Evolutionary conservation across 2,888 invertebrate species (phyloP).

Genomic region (Mimachlamys varia): DNA sequence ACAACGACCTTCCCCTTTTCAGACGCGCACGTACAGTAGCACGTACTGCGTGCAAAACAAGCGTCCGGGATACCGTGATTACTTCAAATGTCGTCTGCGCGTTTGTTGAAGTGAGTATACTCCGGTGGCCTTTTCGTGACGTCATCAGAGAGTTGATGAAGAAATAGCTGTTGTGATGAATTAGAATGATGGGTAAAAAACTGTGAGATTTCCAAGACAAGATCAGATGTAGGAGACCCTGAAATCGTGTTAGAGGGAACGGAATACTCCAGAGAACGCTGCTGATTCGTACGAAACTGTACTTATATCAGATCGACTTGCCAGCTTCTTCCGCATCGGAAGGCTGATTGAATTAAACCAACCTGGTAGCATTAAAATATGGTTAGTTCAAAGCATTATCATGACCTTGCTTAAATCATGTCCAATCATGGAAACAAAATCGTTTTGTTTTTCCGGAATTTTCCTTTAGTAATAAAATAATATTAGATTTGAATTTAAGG

Average conservation of each 20-base stretch:
- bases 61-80: background rate
- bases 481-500: slow-evolving; percentile 28
- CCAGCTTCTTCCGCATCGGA: background rate
- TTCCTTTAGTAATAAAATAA: background rate
- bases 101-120: slow-evolving; percentile 30
- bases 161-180: background rate
- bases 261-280: background rate
- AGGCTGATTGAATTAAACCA: background rate
- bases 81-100: background rate
- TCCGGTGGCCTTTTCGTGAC: slow-evolving; percentile 24
- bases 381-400: slow-evolving; percentile 13
- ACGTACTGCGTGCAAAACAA: background rate
- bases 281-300: slow-evolving; percentile 18
- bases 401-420: background rate
- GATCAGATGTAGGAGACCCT: background rate
- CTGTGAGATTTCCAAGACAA: background rate
- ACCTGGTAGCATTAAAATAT: background rate
- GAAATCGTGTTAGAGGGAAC: background rate
- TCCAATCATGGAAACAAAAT: slow-evolving; percentile 3
- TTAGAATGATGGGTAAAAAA: slow-evolving; percentile 23
- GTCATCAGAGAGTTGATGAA: slow-evolving; percentile 26
- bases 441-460: background rate
- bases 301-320: background rate
- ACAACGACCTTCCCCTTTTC: background rate
- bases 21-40: background rate